Evolutionary conservation across 2,888 invertebrate species (phyloP), one percentile per base, ranked within the genome.

Genomic region (Girardia tigrina): DNA sequence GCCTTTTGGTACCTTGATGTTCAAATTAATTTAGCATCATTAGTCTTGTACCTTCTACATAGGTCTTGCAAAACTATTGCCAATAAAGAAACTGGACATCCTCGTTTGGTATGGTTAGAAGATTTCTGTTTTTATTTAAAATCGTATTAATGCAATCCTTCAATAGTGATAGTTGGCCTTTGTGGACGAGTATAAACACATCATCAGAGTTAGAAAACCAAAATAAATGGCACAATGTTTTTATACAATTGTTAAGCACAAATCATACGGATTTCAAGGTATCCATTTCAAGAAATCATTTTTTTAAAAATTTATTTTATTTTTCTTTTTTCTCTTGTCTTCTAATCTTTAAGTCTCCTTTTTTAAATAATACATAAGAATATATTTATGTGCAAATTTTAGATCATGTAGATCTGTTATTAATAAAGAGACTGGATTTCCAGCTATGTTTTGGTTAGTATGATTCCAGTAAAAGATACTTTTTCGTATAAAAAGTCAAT

Each of bases 41-140:
- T n/a, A n/a, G n/a, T n/a, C n/a, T n/a, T n/a, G n/a, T n/a, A n/a
- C n/a, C n/a, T n/a, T n/a, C n/a, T n/a, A n/a, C n/a, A 8, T n/a
- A 56, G 56, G 23, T 56, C 56, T 23, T 56, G 56, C 23, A 56
- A 56, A 56, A 56, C 56, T 2, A 23, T 56, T 8, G 56, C 23
- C n/a, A 56, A 56, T 56, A 56, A 56, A n/a, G 56, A 56, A 56
- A 56, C 56, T 20, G 56, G 56, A n/a, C 56, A 56, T 56, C 56
- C 56, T n/a, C 56, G 56, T 56, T 56, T 56, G 56, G 56, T 56
- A 16, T 56, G 56, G 56, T 56, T n/a, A 56, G 56, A 56, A 8
- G 4, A 4, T 56, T 20, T 56, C 56, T 2, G 23, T 56, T 20
- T 36, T 36, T 12, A 12, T 36, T 16, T 36, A 36, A 36, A 36